Evolutionary conservation across 2,797 vertebrate species (phyloP).

Genomic region (Coracias cyanogaster): DNA sequence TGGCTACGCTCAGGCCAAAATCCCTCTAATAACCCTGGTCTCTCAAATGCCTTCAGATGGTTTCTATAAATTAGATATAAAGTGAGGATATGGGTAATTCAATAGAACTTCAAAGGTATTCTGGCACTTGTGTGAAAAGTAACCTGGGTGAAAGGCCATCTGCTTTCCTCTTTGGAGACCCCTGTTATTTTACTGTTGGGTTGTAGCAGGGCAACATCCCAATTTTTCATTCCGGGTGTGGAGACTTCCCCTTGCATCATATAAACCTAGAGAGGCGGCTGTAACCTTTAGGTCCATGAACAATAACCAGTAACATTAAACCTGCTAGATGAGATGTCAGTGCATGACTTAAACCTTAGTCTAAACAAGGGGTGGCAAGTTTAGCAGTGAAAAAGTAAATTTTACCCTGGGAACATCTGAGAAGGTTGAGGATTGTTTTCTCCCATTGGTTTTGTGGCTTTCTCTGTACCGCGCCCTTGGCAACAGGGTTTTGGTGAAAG

Average conservation of each 20-base stretch:
- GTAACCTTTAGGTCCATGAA: neutral
- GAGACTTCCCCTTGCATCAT: neutral
- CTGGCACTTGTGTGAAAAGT: neutral
- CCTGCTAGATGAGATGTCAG: neutral
- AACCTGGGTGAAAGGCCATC: neutral
- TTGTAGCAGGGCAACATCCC: neutral
- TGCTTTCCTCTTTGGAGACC: neutral
- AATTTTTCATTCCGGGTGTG: neutral
- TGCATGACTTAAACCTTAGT: neutral
- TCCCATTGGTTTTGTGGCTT: conserved; percentile 12
- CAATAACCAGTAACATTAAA: neutral
- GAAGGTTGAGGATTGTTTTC: conserved; percentile 39
- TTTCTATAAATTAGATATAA: neutral
- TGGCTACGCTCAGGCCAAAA: neutral
- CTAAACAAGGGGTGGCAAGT: neutral
- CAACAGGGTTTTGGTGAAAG: neutral
- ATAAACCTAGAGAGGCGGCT: neutral
- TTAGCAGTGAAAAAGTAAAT: neutral
- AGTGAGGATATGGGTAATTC: neutral
- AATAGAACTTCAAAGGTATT: neutral
- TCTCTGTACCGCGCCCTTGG: neutral
- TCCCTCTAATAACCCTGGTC: neutral
- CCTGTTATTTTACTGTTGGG: neutral
- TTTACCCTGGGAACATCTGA: neutral
- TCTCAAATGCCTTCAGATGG: neutral